Conservation (phyloP, 2,113 vertebrate genomes). For the Cepphus grylle region DNA sequence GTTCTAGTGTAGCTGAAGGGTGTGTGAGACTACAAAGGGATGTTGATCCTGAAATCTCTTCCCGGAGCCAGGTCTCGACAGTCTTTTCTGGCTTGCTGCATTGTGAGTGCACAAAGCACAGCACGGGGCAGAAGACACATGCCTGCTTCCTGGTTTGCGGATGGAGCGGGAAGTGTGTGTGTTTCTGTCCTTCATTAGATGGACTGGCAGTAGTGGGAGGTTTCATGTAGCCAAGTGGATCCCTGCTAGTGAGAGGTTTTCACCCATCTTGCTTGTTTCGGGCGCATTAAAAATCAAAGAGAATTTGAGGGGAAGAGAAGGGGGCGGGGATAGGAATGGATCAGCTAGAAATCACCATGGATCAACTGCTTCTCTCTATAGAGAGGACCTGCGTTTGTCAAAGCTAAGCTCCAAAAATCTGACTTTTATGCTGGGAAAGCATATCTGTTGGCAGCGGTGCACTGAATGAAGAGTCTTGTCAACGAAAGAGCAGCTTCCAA, state of each 20-base stretch:
- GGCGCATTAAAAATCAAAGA: background rate
- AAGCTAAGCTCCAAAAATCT: background rate
- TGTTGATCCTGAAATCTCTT: background rate
- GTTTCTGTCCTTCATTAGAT: background rate
- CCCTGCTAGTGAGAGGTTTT: background rate
- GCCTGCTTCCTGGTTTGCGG: background rate
- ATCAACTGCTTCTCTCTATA: background rate
- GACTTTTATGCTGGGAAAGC: background rate
- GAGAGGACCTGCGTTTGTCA: background rate
- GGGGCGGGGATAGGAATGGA: background rate
- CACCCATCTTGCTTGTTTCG: background rate
- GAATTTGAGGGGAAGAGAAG: background rate
- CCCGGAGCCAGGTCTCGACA: background rate
- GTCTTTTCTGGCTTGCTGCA: background rate
- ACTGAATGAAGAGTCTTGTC: background rate
- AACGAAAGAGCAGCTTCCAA: background rate
- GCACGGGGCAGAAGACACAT: background rate
- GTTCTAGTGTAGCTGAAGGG: background rate
- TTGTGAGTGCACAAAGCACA: background rate
- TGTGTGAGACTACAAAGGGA: background rate
- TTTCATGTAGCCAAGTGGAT: background rate
- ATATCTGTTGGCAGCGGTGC: background rate
- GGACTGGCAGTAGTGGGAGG: background rate
- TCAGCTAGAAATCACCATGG: background rate
- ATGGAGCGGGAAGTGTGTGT: accelerated